Evolutionary conservation across 2,113 vertebrate species (phyloP), one percentile per base, ranked within the genome.

Genomic region (Phocoena sinus): DNA sequence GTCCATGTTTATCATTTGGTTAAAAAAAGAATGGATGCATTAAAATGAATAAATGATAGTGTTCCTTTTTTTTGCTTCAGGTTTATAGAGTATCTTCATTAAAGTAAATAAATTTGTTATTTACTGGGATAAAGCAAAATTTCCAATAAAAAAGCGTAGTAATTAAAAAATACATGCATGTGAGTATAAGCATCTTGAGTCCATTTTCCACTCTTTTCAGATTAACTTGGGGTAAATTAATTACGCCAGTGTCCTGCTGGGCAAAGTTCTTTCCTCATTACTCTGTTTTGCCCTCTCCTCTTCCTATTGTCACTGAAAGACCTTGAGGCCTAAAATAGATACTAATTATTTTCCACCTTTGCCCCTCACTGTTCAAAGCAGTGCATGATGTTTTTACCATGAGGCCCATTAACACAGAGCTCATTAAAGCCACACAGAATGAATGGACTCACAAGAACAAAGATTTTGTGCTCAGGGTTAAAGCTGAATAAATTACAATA

Each of bases 301-400:
- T 89, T 67, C 56, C 62, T 62, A n/a, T 68, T 85, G 33, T 87
- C 74, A 80, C 58, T 13, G 91, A 71, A 81, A 91, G 94, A 93
- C 50, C 94, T 92, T 26, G 38, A 87, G 82, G 31, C 63, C 89
- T 73, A 70, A 89, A 96, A 68, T 70, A 96, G 95, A 36, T 41
- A 58, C 81, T 94, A 90, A 97, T 97, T 95, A 95, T 71, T 93
- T 96, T 77, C 79, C 87, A 96, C 92, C 58, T 96, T 96, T 81
- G 36, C 58, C 79, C 89, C 36, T 89, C 18, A n/a, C 58, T 70
- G 33, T 96, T 95, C 79, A 95, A 94, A 95, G 93, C 58, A 62
- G 33, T 21, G 17, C 10, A 5, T 81, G 36, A 68, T 58, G 47
- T 53, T 80, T 74, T 58, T 36, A 65, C 62, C 4, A 0, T 1